phyloP scores from a whole-genome alignment of 1,140 invertebrate genomes.

The Aphelenchoides avenae region DNA sequence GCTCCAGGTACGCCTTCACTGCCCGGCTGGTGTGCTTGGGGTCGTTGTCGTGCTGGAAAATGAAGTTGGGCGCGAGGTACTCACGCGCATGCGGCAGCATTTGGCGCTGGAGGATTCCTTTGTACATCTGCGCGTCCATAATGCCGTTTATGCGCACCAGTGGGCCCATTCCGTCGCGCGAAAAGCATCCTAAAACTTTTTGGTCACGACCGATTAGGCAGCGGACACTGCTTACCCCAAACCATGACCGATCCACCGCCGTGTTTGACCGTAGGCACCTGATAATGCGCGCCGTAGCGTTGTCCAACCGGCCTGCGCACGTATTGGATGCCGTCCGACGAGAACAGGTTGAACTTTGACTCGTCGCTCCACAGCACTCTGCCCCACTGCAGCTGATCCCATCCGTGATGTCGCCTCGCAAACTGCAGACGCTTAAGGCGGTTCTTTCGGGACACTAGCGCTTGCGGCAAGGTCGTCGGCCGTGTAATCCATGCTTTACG shows the following conservation, averaged over 20 bases:
- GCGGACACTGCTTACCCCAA: slow-evolving; percentile 39
- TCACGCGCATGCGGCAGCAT: slow-evolving; percentile 9
- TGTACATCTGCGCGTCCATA: slow-evolving; percentile 49
- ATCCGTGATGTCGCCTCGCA: slow-evolving; percentile 23
- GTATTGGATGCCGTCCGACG: slow-evolving; percentile 14
- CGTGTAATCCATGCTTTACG: no score
- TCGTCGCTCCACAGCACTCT: slow-evolving; percentile 45
- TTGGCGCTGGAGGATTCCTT: slow-evolving; percentile 7
- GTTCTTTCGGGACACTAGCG: slow-evolving; percentile 9
- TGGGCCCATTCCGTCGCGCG: slow-evolving; percentile 44
- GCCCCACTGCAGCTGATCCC: slow-evolving; percentile 30
- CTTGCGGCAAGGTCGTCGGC: no score
- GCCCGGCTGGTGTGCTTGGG: slow-evolving; percentile 2
- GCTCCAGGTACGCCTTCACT: slow-evolving; percentile 19
- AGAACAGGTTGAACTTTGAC: slow-evolving; percentile 37
- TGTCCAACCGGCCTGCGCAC: slow-evolving; percentile 34
- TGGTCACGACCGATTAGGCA: not conserved
- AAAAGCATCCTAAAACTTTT: slow-evolving; percentile 41
- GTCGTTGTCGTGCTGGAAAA: slow-evolving; percentile 6
- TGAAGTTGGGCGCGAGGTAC: not conserved
- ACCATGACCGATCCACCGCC: slow-evolving; percentile 55
- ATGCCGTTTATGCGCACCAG: slow-evolving; percentile 54
- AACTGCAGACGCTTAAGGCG: slow-evolving; percentile 20
- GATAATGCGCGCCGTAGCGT: slow-evolving; percentile 33
- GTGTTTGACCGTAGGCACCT: slow-evolving; percentile 59